These are phyloP conservation scores for Rhagoletis pomonella DNA, from an alignment of 1,140 invertebrate genomes.

Conservation along the genomic window DNA sequence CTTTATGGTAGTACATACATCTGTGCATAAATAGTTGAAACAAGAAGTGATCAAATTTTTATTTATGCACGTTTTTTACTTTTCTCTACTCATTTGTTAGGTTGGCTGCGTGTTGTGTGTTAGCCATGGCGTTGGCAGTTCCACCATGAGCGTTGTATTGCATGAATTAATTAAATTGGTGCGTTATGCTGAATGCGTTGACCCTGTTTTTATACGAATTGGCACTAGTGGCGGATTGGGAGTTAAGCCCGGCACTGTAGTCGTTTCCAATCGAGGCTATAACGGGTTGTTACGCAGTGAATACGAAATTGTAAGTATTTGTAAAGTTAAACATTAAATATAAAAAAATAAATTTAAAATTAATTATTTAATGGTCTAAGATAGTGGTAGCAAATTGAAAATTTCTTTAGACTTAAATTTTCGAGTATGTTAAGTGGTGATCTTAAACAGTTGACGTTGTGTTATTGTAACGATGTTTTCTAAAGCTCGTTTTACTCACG, in stretches of 20 bases:
- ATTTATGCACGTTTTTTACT: too few species aligned
- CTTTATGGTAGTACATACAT: conserved; percentile 85
- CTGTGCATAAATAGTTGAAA: too few species aligned
- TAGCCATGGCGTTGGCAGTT: conserved; percentile 94
- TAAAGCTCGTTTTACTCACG: too few species aligned
- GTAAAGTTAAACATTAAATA: not conserved
- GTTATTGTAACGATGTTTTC: too few species aligned
- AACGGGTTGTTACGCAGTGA: conserved; percentile 85
- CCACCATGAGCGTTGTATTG: conserved; percentile 91
- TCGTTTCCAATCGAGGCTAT: conserved; percentile 89
- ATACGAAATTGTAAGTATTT: conserved; percentile 79
- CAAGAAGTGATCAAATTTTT: too few species aligned
- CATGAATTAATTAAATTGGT: conserved; percentile 95
- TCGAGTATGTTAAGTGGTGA: too few species aligned
- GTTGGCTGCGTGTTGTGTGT: conserved; percentile 68
- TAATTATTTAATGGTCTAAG: too few species aligned
- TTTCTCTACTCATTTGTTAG: conserved; percentile 35
- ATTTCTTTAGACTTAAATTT: too few species aligned
- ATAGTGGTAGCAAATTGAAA: too few species aligned
- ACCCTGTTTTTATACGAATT: conserved; percentile 92
- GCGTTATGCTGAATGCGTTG: conserved; percentile 89
- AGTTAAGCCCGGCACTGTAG: conserved; percentile 88
- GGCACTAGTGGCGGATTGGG: conserved; percentile 95
- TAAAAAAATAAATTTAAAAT: too few species aligned
- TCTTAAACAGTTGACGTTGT: too few species aligned